A percentile compares a stretch with the other conserved stretches of the same genome.
Evolutionary conservation across 1,140 invertebrate genomes (phyloP).

Genomic region (Drosophila melanica): DNA sequence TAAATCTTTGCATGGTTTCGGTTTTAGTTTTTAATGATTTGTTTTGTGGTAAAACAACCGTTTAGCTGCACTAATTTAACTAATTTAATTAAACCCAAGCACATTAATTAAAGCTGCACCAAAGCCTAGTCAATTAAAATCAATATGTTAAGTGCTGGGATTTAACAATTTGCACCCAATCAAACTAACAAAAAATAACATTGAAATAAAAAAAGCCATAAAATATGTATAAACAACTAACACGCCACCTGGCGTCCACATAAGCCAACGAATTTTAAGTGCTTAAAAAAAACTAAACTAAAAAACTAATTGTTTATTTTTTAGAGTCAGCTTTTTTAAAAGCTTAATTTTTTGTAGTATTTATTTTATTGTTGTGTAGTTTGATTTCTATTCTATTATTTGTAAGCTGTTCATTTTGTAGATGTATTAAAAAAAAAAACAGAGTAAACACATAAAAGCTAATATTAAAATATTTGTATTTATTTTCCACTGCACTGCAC

Average conservation of each 20-base stretch:
- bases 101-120: background rate
- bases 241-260: slow-evolving; percentile 3
- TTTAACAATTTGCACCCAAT: background rate
- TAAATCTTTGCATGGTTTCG: slow-evolving; percentile 39
- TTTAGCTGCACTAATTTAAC: slow-evolving; percentile 38
- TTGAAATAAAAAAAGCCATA: background rate
- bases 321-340: background rate
- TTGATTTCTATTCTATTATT: background rate
- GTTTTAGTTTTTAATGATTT: slow-evolving; percentile 17
- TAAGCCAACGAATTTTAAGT: background rate
- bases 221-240: background rate
- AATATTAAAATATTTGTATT: slow-evolving; percentile 10
- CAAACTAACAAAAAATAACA: background rate
- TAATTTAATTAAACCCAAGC: slow-evolving; percentile 54
- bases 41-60: slow-evolving; percentile 49
- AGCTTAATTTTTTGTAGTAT: slow-evolving; percentile 6
- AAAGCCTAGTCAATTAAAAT: background rate
- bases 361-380: background rate
- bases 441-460: slow-evolving; percentile 14
- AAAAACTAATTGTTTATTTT: background rate
- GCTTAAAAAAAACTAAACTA: slow-evolving; percentile 2
- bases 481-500: slow-evolving; percentile 20
- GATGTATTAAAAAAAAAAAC: background rate
- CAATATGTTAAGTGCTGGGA: background rate
- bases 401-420: slow-evolving; percentile 2